Base-by-base conservation (phyloP, 1,140 invertebrate species). In the Oreohelix idahoensis region DNA sequence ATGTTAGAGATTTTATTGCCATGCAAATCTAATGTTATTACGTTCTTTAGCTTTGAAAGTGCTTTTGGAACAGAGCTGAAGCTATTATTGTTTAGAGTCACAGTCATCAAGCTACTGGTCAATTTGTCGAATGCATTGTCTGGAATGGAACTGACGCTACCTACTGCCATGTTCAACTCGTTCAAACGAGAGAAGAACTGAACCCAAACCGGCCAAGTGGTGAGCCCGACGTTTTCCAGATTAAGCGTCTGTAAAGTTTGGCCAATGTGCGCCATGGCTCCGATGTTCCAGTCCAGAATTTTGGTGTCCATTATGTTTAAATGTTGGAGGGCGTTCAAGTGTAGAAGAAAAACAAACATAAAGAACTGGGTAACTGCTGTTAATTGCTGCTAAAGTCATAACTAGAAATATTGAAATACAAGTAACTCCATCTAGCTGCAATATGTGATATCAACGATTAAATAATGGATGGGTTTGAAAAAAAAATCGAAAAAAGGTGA, bases 121-220 rank as follows among this genome's bases (percentile, higher is more conserved):
- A 73, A 1, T 26, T 42, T 38, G 1, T 73, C 36, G 5, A 73
- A 32, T 2, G 71, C 36, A 20, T 73, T 45, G 42, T 73, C 71
- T 29, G 71, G 71, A 11, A 73, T 73, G 10, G 36, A 42, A 20
- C 36, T 11, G 17, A 73, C 10, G 23, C 5, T 4, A 13, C n/a
- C 20, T 5, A 15, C 26, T 8, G 23, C 38, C 2, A 73, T 26
- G 20, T 73, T 45, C 38, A 73, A 26, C 26, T 42, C 39, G 5
- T 45, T 42, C 38, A 73, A 29, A 42, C 10, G 1, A 2, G 36
- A 42, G 38, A 73, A 42, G n/a, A 26, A n/a, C 38, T 73, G 71
- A 23, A 73, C n/a, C 71, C 71, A 73, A n/a, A 26, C 38, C 8
- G 71, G 71, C 71, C 71, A 73, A 13, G 71, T 20, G 17, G 36